Base-by-base conservation (phyloP, 2,797 vertebrate genomes). In the Luscinia luscinia region DNA sequence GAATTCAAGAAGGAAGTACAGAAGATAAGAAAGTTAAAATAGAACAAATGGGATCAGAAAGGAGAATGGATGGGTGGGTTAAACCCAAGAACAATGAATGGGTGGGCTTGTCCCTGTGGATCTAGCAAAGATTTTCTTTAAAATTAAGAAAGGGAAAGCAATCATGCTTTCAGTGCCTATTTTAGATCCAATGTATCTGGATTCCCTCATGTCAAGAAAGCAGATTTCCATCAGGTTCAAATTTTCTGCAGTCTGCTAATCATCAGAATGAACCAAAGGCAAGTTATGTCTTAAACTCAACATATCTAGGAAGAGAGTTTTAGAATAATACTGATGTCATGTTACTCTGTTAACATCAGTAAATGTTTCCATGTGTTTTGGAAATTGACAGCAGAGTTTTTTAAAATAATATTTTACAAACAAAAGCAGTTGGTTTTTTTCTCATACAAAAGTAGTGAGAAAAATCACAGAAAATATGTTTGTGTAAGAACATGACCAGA, bases 1-100 rank as follows among this genome's bases (percentile, higher is more conserved):
- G 24, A 88, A 87, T 83, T 92, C 62, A 84, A 90, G 66, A 69
- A 85, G 89, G 82, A 94, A 95, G 82, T 75, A 55, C 15, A 86
- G 73, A 92, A 64, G 90, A 93, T 94, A 96, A 94, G 78, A 36
- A 79, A 80, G 30, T 59, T 69, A 93, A 88, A 95, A 79, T 36
- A 90, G 62, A 86, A 89, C 36, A 88, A 93, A 74, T 41, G 14
- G n/a, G 38, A 87, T 93, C 30, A 78, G 57, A 92, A 84, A 67
- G 36, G 32, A 95, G 45, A 95, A 69, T 76, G 46, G 46, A 74
- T 87, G 86, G 84, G 92, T 84, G 92, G 54, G 74, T 79, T 90
- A 74, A 77, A 17, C 41, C 21, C 28, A 67, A 70, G 32, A 94
- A 91, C 75, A 94, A 91, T 82, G 64, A 77, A 74, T 45, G 74